Evolutionary conservation across 2,888 invertebrate species (phyloP), one percentile per base, ranked within the genome.

Genomic region (Lysandra bellargus): DNA sequence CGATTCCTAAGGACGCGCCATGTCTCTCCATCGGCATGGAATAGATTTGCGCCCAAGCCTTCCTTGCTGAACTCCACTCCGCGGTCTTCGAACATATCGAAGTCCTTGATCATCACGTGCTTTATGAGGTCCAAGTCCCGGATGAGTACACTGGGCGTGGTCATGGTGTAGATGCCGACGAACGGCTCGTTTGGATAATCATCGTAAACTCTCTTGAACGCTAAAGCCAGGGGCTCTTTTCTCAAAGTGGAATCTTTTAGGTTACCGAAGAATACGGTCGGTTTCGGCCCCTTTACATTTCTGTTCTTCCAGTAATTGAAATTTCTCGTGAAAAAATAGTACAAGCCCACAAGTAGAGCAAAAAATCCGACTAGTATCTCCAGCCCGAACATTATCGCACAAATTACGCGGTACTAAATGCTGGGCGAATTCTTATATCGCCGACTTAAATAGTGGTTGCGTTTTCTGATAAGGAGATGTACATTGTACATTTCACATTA

Each of bases 131-230:
- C 90, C 30, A 89, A 83, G 81, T 92, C 91, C 23, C 88, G 84
- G n/a, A 92, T 80, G 3, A 91, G 77, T 30, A 91, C 73, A 76
- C 84, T 83, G 0, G 90, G 91, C 5, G 85, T 85, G 0, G 87
- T 87, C 85, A 89, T 86, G 79, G 87, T 86, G 53, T 86, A 91
- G 0, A 90, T 14, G 1, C 91, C 91, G 1, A 91, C 86, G 0
- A 89, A 83, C 84, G 89, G 90, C 81, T 90, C 90, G 5, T 89
- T 83, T 0, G 88, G 87, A 78, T 82, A 91, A 4, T 82, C 79
- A 0, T 86, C 77, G 78, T 91, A 91, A 1, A 88, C 81, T 57
- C 88, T 85, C 73, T 85, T 83, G 84, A 85, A 0, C 1, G 74
- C 74, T 30, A 23, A 30, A 17, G 79, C 74, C 6, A 82, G 9